Base-by-base conservation (phyloP, 2,113 vertebrate genomes). In the Laticauda colubrina region DNA sequence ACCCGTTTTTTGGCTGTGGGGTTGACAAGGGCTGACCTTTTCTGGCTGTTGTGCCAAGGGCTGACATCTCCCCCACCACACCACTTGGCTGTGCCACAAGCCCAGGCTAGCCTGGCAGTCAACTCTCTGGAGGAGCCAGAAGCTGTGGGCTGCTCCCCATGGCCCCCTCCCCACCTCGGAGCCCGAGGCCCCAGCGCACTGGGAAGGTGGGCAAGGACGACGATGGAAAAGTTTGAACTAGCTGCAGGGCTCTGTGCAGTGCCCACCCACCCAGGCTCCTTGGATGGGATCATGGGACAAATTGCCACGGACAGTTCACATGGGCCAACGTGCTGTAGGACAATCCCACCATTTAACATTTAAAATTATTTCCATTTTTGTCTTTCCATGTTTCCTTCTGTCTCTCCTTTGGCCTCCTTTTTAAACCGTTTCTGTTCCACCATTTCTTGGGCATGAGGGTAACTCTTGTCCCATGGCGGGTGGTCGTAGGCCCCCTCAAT, bases 151-250 rank as follows among this genome's bases (percentile, higher is more conserved):
- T 64, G 61, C 29, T 64, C 11, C 11, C 26, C 12, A 0, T 1
- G 61, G 61, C 29, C 61, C 24, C 61, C 61, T 64, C 26, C 26
- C 29, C 61, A 64, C 11, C 26, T n/a, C 5, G 61, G 61, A 64
- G 29, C 1, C 11, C 2, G 4, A 14, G 0, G 26, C 26, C 29
- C 26, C 61, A 64, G 61, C 0, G 3, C 29, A 64, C 14, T 12
- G 26, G 29, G 29, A n/a, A 64, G 61, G 59, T 1, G 3, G 59
- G 23, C 23, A 3, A 26, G 59, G 59, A 9, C 24, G 0, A 26
- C 0, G 61, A 4, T 11, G 14, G 61, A 2, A 5, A 5, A n/a
- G 4, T 12, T 5, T n/a, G 2, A 14, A 64, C 61, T 64, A 29
- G 29, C 61, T 4, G 0, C 12, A n/a, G 29, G 61, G 26, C 26